phyloP scores from a whole-genome alignment of 1,140 invertebrate species.

The Trichonephila clavipes region DNA sequence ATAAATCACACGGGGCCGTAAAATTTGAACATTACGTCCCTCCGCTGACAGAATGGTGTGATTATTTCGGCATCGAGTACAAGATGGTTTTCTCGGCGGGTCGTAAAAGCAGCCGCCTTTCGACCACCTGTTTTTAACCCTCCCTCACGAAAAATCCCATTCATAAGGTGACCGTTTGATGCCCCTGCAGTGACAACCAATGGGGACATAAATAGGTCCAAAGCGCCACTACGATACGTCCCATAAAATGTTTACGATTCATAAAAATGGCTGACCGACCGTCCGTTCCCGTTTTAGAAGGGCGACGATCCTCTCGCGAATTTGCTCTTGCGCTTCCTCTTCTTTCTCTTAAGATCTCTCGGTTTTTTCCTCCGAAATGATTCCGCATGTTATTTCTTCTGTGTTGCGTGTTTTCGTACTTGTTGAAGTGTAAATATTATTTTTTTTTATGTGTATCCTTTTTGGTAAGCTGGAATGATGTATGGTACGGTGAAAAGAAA shows the following conservation, averaged over 20 bases:
- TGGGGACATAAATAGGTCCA: conserved; percentile 72
- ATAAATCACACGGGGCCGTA: conserved; percentile 73
- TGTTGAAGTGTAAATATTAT: neutral
- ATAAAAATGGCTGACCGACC: conserved; percentile 73
- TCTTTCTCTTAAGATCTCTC: conserved; percentile 38
- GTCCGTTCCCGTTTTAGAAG: conserved; percentile 22
- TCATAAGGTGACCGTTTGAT: conserved; percentile 75
- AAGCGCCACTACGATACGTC: conserved; percentile 72
- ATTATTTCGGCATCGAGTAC: conserved; percentile 75
- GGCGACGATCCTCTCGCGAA: neutral
- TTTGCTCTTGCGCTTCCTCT: conserved; percentile 54
- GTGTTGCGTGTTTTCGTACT: neutral
- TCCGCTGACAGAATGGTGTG: conserved; percentile 75
- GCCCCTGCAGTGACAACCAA: conserved; percentile 67
- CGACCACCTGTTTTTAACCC: conserved; percentile 64
- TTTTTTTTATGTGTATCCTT: too few relatives aligned
- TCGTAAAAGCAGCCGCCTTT: conserved; percentile 53
- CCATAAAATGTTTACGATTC: conserved; percentile 76
- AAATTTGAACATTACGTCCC: conserved; percentile 72
- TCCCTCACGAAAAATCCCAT: conserved; percentile 38
- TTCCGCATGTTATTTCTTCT: neutral
- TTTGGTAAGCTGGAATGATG: too few relatives aligned
- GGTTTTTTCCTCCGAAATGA: neutral
- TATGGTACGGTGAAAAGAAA: too few relatives aligned
- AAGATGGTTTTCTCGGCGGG: conserved; percentile 68